Evolutionary conservation across 2,113 vertebrate genomes (phyloP).

Genomic region (Poeciliopsis retropinna): DNA sequence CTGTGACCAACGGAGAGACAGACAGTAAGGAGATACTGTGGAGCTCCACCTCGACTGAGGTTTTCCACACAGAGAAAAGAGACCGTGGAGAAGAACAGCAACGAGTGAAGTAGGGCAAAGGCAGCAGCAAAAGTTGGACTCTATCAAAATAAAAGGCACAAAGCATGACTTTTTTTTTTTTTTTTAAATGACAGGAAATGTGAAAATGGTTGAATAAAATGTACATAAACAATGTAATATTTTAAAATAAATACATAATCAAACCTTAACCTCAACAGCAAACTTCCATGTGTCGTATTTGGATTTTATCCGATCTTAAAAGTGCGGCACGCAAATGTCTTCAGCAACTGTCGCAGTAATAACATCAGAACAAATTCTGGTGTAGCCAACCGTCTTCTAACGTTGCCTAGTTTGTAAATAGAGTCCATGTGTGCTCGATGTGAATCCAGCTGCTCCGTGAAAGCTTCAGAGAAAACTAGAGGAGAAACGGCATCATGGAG

Average conservation of each 20-base stretch:
- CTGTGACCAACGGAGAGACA: slow-evolving; percentile 9
- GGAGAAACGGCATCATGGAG: too few species aligned
- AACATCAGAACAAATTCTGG: too few species aligned
- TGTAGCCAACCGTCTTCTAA: too few species aligned
- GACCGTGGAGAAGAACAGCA: not conserved
- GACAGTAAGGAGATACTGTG: slow-evolving; percentile 5
- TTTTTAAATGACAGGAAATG: not conserved
- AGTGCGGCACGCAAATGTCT: not conserved
- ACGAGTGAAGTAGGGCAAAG: not conserved
- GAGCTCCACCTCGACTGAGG: slow-evolving; percentile 17
- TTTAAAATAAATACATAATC: not conserved
- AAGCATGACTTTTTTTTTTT: not conserved
- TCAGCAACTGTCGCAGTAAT: too few species aligned
- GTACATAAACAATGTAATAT: not conserved
- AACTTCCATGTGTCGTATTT: not conserved
- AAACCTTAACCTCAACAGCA: not conserved
- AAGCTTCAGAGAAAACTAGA: too few species aligned
- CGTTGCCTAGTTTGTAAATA: too few species aligned
- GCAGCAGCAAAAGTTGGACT: not conserved
- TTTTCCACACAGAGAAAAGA: slow-evolving; percentile 41
- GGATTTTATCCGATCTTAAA: not conserved
- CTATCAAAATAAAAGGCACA: not conserved
- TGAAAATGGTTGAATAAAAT: too few species aligned
- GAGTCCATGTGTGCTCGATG: too few species aligned
- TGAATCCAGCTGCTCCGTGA: too few species aligned